Conservation (phyloP, 2,113 vertebrate species). For the rat (Rattus norvegicus) region DNA sequence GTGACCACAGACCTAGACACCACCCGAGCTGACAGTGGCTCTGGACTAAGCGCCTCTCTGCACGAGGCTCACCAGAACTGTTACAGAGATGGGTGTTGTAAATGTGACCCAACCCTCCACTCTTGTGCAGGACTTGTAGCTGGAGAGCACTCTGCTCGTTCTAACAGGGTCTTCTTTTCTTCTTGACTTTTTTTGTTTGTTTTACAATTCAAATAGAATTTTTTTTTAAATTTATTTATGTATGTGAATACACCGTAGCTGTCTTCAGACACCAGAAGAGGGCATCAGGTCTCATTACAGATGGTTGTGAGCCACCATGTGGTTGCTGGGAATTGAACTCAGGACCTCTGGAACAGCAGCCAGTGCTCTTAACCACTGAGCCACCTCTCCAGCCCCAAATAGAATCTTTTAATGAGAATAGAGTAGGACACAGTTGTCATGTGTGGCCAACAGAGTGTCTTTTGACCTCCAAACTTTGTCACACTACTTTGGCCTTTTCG, state of each 20-base stretch:
- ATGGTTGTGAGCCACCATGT: too few relatives aligned
- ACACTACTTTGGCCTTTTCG: not conserved
- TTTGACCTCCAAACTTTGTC: not conserved
- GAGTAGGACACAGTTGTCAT: not conserved
- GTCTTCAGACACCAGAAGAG: too few relatives aligned
- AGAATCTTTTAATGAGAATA: constrained; percentile 28
- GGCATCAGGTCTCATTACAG: too few relatives aligned
- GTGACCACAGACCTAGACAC: not conserved
- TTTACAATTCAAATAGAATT: constrained; percentile 52
- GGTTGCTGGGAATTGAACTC: too few relatives aligned
- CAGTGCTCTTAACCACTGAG: too few relatives aligned
- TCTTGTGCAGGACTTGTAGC: not conserved
- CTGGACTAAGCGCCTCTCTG: not conserved
- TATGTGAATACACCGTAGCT: too few relatives aligned
- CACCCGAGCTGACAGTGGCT: too few relatives aligned
- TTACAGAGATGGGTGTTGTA: not conserved
- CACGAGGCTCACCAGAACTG: not conserved
- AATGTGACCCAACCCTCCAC: constrained; percentile 53
- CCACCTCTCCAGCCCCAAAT: too few relatives aligned
- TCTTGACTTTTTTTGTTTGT: not conserved
- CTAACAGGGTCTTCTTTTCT: not conserved
- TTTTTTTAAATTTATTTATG: too few relatives aligned
- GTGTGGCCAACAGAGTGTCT: not conserved
- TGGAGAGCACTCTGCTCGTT: constrained; percentile 1
- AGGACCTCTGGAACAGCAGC: too few relatives aligned